Conservation (phyloP, 2,888 invertebrate genomes). For the Seira ritae region DNA sequence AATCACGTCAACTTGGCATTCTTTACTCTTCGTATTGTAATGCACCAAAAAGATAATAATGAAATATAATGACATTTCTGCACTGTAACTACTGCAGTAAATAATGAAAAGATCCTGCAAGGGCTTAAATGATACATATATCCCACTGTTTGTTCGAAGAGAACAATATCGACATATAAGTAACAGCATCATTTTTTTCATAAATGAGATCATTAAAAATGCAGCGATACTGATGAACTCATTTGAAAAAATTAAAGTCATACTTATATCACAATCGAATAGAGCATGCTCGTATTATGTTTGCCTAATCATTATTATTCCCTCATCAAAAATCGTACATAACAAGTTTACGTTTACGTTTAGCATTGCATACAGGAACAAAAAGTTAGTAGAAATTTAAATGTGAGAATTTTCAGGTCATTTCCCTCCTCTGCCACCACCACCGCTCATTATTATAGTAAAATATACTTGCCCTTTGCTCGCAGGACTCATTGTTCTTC, state of each 20-base stretch:
- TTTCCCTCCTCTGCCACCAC: too few relatives aligned
- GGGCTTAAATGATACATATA: too few relatives aligned
- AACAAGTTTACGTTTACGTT: neutral
- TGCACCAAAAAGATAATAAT: conserved; percentile 32
- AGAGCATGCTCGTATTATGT: conserved; percentile 6
- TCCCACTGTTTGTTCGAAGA: too few relatives aligned
- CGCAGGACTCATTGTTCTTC: too few relatives aligned
- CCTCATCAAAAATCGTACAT: neutral
- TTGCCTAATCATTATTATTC: neutral
- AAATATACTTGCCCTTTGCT: conserved; percentile 43
- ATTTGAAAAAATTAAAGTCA: neutral
- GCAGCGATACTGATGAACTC: neutral
- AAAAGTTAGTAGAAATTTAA: conserved; percentile 28
- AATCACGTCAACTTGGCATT: conserved; percentile 54
- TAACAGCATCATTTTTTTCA: too few relatives aligned
- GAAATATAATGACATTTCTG: conserved; percentile 8
- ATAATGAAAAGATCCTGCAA: too few relatives aligned
- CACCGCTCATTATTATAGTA: too few relatives aligned
- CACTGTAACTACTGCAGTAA: too few relatives aligned
- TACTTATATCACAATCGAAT: neutral
- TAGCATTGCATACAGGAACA: neutral
- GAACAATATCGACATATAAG: too few relatives aligned
- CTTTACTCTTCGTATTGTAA: conserved; percentile 37
- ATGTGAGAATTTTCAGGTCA: conserved; percentile 67
- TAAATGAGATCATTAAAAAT: conserved; percentile 4